A percentile compares a stretch with the other conserved stretches of the same genome.
phyloP scores from a whole-genome alignment of 2,888 invertebrate genomes.

The Morinoia aosen region DNA sequence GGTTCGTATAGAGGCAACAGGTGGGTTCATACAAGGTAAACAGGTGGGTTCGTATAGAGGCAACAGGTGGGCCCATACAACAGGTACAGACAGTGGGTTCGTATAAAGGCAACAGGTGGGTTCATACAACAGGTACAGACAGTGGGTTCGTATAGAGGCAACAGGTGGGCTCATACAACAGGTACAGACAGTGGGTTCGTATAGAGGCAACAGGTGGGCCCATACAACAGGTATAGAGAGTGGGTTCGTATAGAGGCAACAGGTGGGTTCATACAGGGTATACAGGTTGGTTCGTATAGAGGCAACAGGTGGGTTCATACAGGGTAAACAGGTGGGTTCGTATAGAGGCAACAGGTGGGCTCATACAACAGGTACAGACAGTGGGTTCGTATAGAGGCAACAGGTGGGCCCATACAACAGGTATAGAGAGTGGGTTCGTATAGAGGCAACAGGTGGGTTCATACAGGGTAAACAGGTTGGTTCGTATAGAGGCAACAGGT shows the following conservation, averaged over 20 bases:
- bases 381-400: background rate
- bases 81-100: background rate
- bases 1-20: background rate
- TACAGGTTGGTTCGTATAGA: background rate
- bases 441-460: conserved; percentile 46
- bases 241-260: conserved; percentile 58
- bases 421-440: conserved; percentile 58
- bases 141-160: background rate
- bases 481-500: background rate
- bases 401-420: background rate
- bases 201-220: background rate
- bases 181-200: background rate
- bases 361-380: background rate
- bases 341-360: background rate
- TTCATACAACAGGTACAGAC: background rate
- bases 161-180: background rate
- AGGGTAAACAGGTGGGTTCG: background rate
- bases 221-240: conserved; percentile 20
- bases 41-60: conserved; percentile 56
- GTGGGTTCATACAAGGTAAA: background rate
- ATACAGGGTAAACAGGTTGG: background rate
- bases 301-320: background rate
- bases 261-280: background rate
- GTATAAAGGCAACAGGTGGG: background rate
- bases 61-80: conserved; percentile 36